phyloP scores from a whole-genome alignment of 2,797 vertebrate species.

The Sorex maritimensis region DNA sequence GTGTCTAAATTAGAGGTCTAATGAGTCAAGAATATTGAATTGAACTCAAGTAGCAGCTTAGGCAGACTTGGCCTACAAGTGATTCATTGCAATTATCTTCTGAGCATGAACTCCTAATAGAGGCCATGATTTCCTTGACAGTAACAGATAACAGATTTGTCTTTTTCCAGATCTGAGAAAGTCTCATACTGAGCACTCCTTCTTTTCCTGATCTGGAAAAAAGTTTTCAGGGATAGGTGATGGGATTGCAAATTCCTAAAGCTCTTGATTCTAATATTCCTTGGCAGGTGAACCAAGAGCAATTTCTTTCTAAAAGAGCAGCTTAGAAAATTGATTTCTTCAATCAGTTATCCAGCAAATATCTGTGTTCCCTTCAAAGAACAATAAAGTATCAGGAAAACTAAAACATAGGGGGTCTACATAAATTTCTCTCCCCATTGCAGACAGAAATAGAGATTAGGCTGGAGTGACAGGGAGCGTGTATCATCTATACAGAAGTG shows the following conservation, averaged over 20 bases:
- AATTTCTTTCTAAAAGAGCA: conserved; percentile 5
- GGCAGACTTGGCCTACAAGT: not conserved
- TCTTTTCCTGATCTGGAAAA: conserved; percentile 28
- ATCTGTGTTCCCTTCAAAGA: conserved; percentile 39
- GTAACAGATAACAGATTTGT: conserved; percentile 42
- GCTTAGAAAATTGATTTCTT: conserved; percentile 69
- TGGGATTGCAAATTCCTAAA: not conserved
- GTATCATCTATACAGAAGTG: conserved; percentile 60
- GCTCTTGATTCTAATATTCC: conserved; percentile 27
- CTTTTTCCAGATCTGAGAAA: conserved; percentile 53
- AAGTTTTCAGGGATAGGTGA: not conserved
- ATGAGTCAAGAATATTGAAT: not conserved
- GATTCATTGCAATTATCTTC: not conserved
- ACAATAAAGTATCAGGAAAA: not conserved
- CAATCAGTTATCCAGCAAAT: conserved; percentile 32
- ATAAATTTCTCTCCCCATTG: not conserved
- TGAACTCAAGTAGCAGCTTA: not conserved
- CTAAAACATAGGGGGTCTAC: not conserved
- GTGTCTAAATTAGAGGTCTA: not conserved
- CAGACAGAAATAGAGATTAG: conserved; percentile 30
- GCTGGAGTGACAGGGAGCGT: not conserved
- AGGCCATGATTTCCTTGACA: conserved; percentile 20
- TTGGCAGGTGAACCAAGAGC: conserved; percentile 1
- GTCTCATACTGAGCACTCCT: not conserved
- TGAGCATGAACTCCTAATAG: not conserved